phyloP scores from a whole-genome alignment of 2,113 vertebrate species.

The Hemibagrus wyckioides region DNA sequence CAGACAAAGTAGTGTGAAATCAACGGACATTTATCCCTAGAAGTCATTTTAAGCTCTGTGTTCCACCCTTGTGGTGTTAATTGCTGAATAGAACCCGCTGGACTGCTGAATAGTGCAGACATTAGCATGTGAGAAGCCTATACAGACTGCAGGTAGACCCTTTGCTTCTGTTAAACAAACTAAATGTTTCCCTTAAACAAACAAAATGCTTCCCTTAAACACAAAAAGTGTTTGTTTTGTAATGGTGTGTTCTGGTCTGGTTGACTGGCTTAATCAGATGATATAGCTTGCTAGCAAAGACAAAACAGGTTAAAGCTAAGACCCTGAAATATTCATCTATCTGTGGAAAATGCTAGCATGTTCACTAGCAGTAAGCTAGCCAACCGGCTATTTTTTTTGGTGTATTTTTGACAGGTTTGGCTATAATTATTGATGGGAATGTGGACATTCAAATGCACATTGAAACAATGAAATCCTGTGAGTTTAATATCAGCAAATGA shows the following conservation, averaged over 20 bases:
- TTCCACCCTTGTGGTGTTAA: neutral
- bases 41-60: constrained; percentile 10
- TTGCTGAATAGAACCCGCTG: neutral
- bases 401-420: neutral
- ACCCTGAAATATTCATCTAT: neutral
- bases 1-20: neutral
- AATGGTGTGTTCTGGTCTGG: too few species aligned
- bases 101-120: neutral
- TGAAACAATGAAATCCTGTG: too few species aligned
- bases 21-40: neutral
- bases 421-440: neutral
- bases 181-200: neutral
- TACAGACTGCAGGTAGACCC: neutral
- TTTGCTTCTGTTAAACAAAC: neutral
- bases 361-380: neutral
- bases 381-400: neutral
- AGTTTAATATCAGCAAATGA: neutral
- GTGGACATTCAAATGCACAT: neutral
- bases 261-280: neutral
- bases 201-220: neutral
- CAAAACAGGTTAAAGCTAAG: neutral
- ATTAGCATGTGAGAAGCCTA: neutral
- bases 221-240: neutral
- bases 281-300: neutral
- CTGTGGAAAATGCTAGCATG: neutral